These are phyloP conservation scores for Pluvialis apricaria DNA, from an alignment of 2,113 vertebrate genomes.

Conservation along the genomic window DNA sequence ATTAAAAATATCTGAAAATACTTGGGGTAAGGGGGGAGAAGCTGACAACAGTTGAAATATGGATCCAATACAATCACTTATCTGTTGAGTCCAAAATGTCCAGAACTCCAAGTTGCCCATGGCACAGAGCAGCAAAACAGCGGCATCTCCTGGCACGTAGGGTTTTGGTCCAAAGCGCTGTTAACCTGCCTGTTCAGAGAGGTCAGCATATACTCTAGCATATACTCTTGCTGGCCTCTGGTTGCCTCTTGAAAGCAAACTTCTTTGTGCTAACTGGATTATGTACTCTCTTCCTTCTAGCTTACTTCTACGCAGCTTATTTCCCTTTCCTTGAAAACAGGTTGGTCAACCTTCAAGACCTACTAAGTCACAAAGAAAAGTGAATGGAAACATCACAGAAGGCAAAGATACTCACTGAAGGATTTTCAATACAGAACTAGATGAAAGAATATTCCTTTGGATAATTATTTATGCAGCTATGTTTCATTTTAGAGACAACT, in stretches of 20 bases:
- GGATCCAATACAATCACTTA: not conserved
- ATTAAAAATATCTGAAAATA: not conserved
- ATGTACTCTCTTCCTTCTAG: not conserved
- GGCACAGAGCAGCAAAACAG: not conserved
- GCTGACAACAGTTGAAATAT: not conserved
- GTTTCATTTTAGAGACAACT: not conserved
- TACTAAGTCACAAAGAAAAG: not conserved
- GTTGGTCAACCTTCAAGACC: not conserved
- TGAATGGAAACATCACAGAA: not conserved
- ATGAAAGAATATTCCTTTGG: not conserved
- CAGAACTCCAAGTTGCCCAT: not conserved
- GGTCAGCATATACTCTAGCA: not conserved
- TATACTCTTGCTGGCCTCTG: not conserved
- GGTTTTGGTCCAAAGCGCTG: not conserved
- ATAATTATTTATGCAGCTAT: not conserved
- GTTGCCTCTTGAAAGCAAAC: not conserved
- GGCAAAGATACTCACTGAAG: not conserved
- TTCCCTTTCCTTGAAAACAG: not conserved
- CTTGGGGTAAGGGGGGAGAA: not conserved
- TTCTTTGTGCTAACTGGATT: not conserved
- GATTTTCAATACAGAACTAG: not conserved
- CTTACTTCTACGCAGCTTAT: not conserved
- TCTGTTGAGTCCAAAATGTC: not conserved
- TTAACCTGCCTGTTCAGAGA: not conserved
- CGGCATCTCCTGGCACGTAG: rapidly evolving